Conservation (phyloP, 2,113 vertebrate genomes). For the Forbesichthys papilliferus region DNA sequence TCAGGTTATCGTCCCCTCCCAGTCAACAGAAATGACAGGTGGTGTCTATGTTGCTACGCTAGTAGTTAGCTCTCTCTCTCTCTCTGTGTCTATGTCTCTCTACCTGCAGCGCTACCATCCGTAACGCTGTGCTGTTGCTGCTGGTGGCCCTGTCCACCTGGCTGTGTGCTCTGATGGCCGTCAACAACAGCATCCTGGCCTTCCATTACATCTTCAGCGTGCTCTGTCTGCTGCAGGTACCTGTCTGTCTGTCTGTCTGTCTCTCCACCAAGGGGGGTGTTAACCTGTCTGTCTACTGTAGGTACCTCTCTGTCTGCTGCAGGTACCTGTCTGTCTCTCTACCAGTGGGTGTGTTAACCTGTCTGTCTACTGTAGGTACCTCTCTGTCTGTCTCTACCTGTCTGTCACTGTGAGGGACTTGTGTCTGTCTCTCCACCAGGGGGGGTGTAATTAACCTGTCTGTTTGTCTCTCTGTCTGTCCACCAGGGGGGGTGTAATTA, state of each 20-base stretch:
- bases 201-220: constrained; percentile 97
- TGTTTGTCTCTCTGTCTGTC: not conserved
- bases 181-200: constrained; percentile 97
- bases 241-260: constrained; percentile 3
- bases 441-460: not conserved
- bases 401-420: too few species aligned
- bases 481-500: not conserved
- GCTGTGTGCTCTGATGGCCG: constrained; percentile 97
- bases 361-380: not conserved
- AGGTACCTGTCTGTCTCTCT: not conserved
- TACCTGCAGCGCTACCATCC: constrained; percentile 83
- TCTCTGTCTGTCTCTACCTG: too few species aligned
- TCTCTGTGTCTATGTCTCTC: not conserved
- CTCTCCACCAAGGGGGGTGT: not conserved
- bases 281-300: not conserved
- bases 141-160: constrained; percentile 93
- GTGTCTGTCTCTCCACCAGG: too few species aligned
- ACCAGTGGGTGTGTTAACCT: too few species aligned
- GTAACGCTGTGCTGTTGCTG: constrained; percentile 91
- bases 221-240: constrained; percentile 94
- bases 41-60: too few species aligned
- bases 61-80: not conserved
- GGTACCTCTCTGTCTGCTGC: not conserved
- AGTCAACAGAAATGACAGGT: too few species aligned
- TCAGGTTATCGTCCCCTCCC: too few species aligned